Percentiles rank a stretch among this genome's conserved stretches.
phyloP scores from a whole-genome alignment of 2,888 invertebrate genomes.

The Linnaemya vulpina region DNA sequence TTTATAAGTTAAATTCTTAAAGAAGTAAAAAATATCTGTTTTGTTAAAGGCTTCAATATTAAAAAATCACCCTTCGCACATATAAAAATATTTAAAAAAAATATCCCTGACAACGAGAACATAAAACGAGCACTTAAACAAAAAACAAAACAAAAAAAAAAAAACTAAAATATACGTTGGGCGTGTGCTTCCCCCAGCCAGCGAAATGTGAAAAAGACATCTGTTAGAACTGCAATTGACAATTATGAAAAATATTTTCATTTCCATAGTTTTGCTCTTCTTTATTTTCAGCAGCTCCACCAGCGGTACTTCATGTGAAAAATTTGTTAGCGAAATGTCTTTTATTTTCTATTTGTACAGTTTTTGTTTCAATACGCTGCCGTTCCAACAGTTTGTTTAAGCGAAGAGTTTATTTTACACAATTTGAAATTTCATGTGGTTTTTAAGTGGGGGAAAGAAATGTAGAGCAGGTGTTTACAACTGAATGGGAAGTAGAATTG shows the following conservation, averaged over 20 bases:
- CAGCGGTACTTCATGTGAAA: background rate
- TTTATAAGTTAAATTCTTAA: too few relatives aligned
- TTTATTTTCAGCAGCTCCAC: background rate
- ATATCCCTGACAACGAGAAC: background rate
- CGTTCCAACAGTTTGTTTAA: background rate
- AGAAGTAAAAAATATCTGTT: too few relatives aligned
- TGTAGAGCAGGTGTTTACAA: background rate
- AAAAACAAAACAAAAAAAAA: background rate
- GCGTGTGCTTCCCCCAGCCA: background rate
- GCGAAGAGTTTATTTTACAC: background rate
- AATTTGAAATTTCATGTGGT: background rate
- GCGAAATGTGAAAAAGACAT: slow-evolving; percentile 13
- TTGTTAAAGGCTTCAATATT: too few relatives aligned
- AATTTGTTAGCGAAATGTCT: slow-evolving; percentile 3
- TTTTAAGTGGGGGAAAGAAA: background rate
- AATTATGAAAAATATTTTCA: slow-evolving; percentile 51
- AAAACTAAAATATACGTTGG: background rate
- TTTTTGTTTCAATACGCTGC: background rate
- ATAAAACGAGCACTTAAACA: background rate
- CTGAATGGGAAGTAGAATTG: background rate
- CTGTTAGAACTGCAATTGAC: slow-evolving; percentile 44
- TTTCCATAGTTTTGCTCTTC: background rate
- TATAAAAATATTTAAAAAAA: too few relatives aligned
- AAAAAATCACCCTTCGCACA: background rate
- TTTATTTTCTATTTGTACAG: slow-evolving; percentile 7